A percentile compares a stretch with the other conserved stretches of the same genome.
phyloP scores from a whole-genome alignment of 1,140 invertebrate genomes.

The Caenorhabditis tropicalis region DNA sequence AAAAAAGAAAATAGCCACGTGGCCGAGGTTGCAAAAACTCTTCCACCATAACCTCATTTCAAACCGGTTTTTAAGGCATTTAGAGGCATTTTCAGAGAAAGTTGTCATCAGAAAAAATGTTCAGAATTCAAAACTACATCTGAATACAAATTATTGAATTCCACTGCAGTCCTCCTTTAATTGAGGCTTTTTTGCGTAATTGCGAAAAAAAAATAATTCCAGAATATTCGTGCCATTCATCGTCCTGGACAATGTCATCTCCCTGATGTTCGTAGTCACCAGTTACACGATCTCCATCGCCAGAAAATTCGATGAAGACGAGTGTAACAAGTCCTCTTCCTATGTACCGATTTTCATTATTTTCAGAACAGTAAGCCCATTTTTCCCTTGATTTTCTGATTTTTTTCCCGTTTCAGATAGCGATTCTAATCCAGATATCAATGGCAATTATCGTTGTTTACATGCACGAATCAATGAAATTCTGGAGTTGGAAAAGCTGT shows the following conservation, averaged over 20 bases:
- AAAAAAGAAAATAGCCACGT: too few relatives aligned
- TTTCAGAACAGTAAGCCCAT: not conserved
- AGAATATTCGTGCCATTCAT: conserved; percentile 27
- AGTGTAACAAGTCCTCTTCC: not conserved
- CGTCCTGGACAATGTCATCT: conserved; percentile 20
- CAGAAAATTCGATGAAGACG: conserved; percentile 13
- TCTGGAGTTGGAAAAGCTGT: not conserved
- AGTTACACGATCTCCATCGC: not conserved
- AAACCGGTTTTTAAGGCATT: too few relatives aligned
- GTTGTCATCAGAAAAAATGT: too few relatives aligned
- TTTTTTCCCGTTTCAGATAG: not conserved
- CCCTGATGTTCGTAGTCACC: not conserved
- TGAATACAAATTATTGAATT: too few relatives aligned
- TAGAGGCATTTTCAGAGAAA: too few relatives aligned
- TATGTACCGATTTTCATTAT: not conserved
- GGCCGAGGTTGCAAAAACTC: too few relatives aligned
- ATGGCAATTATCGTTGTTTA: conserved; percentile 10
- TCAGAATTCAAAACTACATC: too few relatives aligned
- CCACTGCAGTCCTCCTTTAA: too few relatives aligned
- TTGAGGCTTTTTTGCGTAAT: too few relatives aligned
- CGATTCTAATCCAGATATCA: not conserved
- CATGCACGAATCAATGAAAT: conserved; percentile 24
- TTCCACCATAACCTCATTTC: too few relatives aligned
- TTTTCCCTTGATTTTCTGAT: not conserved
- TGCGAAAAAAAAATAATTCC: too few relatives aligned